Conservation (phyloP, 1,140 invertebrate species). For the Hycleus cichorii region DNA sequence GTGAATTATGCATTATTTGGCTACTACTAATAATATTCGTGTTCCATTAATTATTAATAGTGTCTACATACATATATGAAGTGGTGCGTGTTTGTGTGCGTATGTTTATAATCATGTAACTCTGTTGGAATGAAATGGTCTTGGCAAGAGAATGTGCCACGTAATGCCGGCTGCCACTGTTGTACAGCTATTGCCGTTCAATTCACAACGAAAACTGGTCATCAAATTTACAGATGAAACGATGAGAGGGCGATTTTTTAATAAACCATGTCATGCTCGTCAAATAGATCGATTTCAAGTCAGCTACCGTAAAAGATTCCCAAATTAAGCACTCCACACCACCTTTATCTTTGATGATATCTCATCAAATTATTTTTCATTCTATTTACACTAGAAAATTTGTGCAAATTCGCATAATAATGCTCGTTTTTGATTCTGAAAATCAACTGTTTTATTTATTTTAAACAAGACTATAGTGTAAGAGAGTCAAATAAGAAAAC, state of each 20-base stretch:
- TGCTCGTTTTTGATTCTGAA: too few relatives aligned
- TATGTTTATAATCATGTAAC: neutral
- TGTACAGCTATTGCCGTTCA: neutral
- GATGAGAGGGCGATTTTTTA: conserved; percentile 20
- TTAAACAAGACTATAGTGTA: too few relatives aligned
- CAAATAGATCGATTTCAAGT: too few relatives aligned
- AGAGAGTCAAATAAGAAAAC: too few relatives aligned
- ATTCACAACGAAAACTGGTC: conserved; percentile 14
- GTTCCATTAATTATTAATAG: neutral
- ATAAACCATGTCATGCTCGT: conserved; percentile 16
- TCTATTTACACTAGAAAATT: too few relatives aligned
- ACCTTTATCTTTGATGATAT: too few relatives aligned
- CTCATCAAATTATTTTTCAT: too few relatives aligned
- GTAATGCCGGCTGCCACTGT: conserved; percentile 22
- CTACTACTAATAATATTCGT: neutral
- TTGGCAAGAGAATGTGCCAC: conserved; percentile 12
- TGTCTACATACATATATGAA: neutral
- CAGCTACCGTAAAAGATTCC: too few relatives aligned
- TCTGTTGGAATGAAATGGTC: neutral
- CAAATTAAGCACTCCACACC: too few relatives aligned
- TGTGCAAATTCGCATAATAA: too few relatives aligned
- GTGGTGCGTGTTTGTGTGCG: neutral
- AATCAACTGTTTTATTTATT: too few relatives aligned
- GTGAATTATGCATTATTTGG: neutral
- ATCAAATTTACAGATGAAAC: conserved; percentile 17